phyloP scores from a whole-genome alignment of 2,888 invertebrate genomes.

The Phasia obesa region DNA sequence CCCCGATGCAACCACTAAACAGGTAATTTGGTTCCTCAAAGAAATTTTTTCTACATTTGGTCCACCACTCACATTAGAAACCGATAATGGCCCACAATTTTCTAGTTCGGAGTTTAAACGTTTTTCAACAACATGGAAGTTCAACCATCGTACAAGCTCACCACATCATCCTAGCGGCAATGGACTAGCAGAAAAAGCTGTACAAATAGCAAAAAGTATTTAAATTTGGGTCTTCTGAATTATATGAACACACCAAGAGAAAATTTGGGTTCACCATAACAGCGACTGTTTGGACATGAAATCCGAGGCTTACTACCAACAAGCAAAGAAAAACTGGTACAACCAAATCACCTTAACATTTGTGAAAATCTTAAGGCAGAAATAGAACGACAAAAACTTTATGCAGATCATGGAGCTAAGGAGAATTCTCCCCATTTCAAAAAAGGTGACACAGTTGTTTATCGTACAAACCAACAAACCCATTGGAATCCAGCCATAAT shows the following conservation, averaged over 20 bases:
- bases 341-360: too few relatives aligned
- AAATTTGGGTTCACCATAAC: constrained; percentile 7
- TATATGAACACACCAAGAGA: constrained; percentile 29
- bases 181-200: constrained; percentile 19
- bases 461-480: not conserved
- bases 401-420: constrained; percentile 10
- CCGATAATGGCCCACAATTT: constrained; percentile 22
- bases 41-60: not conserved
- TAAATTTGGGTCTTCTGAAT: constrained; percentile 18
- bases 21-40: not conserved
- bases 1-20: constrained; percentile 8
- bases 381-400: constrained; percentile 1
- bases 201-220: constrained; percentile 16
- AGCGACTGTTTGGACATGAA: constrained; percentile 29
- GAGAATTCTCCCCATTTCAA: not conserved
- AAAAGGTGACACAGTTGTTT: constrained; percentile 9
- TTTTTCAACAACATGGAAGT: constrained; percentile 18
- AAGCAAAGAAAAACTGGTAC: not conserved
- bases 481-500: too few relatives aligned
- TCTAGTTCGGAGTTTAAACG: not conserved
- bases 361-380: not conserved
- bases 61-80: constrained; percentile 8
- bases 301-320: constrained; percentile 12
- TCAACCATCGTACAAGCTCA: constrained; percentile 21
- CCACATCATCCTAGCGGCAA: constrained; percentile 17